Evolutionary conservation across 2,888 invertebrate genomes (phyloP).

Genomic region (Coenonympha glycerion): DNA sequence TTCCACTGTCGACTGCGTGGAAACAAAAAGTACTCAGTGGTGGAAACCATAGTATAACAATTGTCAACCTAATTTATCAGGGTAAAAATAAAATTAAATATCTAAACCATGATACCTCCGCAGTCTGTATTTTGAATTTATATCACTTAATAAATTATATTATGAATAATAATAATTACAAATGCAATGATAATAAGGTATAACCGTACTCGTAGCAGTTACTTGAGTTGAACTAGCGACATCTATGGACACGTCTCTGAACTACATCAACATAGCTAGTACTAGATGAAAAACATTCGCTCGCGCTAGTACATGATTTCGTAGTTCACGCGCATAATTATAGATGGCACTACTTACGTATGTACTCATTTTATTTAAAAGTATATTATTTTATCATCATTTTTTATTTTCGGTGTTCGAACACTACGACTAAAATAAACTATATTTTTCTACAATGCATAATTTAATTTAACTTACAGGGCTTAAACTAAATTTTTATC

Average conservation of each 20-base stretch:
- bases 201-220: background rate
- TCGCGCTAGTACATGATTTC: background rate
- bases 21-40: too few relatives aligned
- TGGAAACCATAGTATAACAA: too few relatives aligned
- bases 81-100: too few relatives aligned
- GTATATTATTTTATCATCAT: background rate
- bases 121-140: too few relatives aligned
- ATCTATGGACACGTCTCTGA: background rate
- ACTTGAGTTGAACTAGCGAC: background rate
- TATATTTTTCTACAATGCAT: background rate
- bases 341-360: constrained; percentile 15
- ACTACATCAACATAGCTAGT: background rate
- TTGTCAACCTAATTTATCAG: too few relatives aligned
- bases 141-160: background rate
- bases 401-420: background rate
- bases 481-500: constrained; percentile 24
- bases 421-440: too few relatives aligned
- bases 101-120: too few relatives aligned
- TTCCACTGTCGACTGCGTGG: too few relatives aligned
- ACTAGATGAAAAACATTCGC: background rate
- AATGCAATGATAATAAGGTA: background rate
- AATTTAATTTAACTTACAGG: background rate
- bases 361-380: too few relatives aligned
- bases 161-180: too few relatives aligned
- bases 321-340: background rate